A percentile compares a stretch with the other conserved stretches of the same genome.
These are phyloP conservation scores for Galbula dea DNA, from an alignment of 2,113 vertebrate species.

Conservation along the genomic window DNA sequence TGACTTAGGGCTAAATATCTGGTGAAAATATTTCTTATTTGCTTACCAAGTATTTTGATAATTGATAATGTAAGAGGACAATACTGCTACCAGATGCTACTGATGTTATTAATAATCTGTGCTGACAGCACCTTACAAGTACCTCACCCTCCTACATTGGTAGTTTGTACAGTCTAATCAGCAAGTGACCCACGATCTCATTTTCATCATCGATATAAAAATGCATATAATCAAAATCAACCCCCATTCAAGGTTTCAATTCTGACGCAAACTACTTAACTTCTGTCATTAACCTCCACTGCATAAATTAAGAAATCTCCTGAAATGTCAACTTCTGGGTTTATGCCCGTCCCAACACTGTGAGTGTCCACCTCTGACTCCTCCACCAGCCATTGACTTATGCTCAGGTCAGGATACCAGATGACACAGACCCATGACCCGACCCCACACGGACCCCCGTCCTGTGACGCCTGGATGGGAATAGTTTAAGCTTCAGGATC, in stretches of 20 bases:
- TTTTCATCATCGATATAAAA: background rate
- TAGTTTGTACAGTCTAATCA: background rate
- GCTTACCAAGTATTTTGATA: background rate
- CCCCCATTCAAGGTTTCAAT: background rate
- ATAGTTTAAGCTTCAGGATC: background rate
- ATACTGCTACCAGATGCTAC: background rate
- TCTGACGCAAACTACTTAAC: background rate
- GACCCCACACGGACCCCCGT: background rate
- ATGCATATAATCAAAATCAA: background rate
- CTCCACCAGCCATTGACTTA: background rate
- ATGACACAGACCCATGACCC: background rate
- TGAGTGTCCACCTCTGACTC: background rate
- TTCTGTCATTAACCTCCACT: background rate
- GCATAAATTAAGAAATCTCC: background rate
- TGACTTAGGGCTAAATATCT: background rate
- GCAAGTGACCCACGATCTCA: background rate
- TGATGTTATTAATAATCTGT: background rate
- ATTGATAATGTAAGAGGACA: background rate
- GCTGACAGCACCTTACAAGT: background rate
- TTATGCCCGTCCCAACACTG: background rate
- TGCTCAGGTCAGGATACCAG: background rate
- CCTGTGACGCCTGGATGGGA: background rate
- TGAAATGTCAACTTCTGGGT: background rate
- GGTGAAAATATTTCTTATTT: background rate
- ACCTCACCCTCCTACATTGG: fast-evolving